Conservation (phyloP, 2,797 vertebrate species). For the Channa striata region DNA sequence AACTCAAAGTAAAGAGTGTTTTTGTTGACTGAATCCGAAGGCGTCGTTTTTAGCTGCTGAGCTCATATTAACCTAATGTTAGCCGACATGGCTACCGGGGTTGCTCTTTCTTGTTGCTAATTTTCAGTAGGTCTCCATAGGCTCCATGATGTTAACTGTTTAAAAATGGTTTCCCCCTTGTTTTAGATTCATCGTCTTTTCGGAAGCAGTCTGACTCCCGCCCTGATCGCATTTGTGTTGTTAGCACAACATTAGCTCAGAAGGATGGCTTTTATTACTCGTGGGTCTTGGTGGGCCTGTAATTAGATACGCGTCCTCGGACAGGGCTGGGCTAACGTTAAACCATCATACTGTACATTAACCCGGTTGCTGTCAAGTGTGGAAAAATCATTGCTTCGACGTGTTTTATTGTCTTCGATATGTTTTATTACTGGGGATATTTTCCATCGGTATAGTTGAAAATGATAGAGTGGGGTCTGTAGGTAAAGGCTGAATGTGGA, state of each 20-base stretch:
- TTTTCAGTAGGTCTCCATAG: conserved; percentile 17
- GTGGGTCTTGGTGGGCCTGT: conserved; percentile 62
- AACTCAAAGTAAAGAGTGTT: background rate
- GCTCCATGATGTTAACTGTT: background rate
- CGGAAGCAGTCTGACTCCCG: background rate
- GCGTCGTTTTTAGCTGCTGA: background rate
- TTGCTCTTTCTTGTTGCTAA: conserved; percentile 35
- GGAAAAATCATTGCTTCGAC: background rate
- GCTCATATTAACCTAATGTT: conserved; percentile 4
- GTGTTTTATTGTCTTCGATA: background rate
- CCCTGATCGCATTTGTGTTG: rapidly evolving
- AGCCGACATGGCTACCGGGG: conserved; percentile 40
- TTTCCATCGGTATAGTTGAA: background rate
- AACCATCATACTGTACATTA: conserved; percentile 47
- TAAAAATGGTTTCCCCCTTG: background rate
- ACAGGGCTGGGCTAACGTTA: conserved; percentile 50
- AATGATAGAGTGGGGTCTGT: background rate
- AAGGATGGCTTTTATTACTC: conserved; percentile 13
- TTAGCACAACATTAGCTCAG: background rate
- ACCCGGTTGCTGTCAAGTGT: conserved; percentile 37
- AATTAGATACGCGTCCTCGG: conserved; percentile 33
- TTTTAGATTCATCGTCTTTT: background rate
- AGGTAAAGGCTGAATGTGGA: conserved; percentile 40
- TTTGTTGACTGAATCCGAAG: background rate
- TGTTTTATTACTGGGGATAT: background rate